Conservation (phyloP, 2,888 invertebrate genomes). For the Drosophila melanocephala region DNA sequence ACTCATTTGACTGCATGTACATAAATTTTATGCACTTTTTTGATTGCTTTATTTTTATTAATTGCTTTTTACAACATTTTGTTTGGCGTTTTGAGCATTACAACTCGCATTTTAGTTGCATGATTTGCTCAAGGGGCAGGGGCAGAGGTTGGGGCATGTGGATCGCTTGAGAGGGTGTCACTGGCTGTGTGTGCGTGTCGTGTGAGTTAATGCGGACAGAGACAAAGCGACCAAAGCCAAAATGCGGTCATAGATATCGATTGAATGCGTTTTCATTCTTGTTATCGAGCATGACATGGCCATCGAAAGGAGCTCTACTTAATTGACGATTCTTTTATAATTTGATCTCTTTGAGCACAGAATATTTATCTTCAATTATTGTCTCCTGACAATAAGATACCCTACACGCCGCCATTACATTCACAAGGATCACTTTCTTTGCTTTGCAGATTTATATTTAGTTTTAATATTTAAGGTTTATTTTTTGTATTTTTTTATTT, state of each 20-base stretch:
- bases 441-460: not conserved
- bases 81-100: conserved; percentile 58
- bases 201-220: conserved; percentile 67
- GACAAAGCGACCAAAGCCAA: conserved; percentile 61
- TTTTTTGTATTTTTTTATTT: not conserved
- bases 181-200: conserved; percentile 59
- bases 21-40: conserved; percentile 78
- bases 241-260: conserved; percentile 60
- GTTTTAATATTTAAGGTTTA: not conserved
- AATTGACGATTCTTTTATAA: conserved; percentile 9
- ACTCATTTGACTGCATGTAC: conserved; percentile 80
- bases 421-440: not conserved
- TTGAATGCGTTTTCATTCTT: conserved; percentile 29
- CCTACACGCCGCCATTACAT: not conserved
- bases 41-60: conserved; percentile 74
- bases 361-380: not conserved
- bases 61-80: conserved; percentile 76
- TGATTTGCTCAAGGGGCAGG: conserved; percentile 40
- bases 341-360: not conserved
- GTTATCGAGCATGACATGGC: conserved; percentile 22
- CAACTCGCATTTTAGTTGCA: conserved; percentile 59
- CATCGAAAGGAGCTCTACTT: not conserved
- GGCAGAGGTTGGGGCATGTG: conserved; percentile 1
- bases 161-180: conserved; percentile 30
- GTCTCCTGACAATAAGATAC: not conserved